These are phyloP conservation scores for Embiotoca jacksoni DNA, from an alignment of 2,113 vertebrate genomes.

Conservation along the genomic window DNA sequence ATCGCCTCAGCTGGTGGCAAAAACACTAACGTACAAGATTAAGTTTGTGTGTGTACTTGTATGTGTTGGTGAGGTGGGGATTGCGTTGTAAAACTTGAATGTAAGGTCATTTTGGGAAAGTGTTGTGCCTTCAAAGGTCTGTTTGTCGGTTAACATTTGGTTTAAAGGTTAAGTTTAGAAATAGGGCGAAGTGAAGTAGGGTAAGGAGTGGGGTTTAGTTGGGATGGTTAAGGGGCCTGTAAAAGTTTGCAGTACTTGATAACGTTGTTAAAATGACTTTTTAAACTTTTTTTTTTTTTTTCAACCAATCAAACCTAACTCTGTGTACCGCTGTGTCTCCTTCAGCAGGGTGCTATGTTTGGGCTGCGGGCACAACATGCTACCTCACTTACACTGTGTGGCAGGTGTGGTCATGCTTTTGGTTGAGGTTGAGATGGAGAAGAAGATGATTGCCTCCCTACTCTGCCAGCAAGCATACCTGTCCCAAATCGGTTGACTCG, in stretches of 20 bases:
- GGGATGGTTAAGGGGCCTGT: not conserved
- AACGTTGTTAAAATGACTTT: no score
- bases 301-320: not conserved
- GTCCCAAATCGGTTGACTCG: not conserved
- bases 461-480: slow-evolving; percentile 1
- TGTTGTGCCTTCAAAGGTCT: not conserved
- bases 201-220: not conserved
- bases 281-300: not conserved
- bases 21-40: not conserved
- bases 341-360: slow-evolving; percentile 10
- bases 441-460: not conserved
- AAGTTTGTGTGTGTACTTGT: not conserved
- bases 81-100: no score
- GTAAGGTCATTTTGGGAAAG: not conserved
- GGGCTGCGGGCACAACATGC: not conserved
- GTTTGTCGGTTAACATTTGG: not conserved
- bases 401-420: not conserved
- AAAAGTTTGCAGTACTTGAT: no score
- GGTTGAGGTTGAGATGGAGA: slow-evolving; percentile 8
- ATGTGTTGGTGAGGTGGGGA: not conserved
- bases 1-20: slow-evolving; percentile 5
- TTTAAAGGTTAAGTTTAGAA: not conserved
- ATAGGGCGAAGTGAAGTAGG: not conserved
- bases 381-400: not conserved
- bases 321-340: not conserved